phyloP scores from a whole-genome alignment of 2,797 vertebrate species.

The Macropus fuliginosus region DNA sequence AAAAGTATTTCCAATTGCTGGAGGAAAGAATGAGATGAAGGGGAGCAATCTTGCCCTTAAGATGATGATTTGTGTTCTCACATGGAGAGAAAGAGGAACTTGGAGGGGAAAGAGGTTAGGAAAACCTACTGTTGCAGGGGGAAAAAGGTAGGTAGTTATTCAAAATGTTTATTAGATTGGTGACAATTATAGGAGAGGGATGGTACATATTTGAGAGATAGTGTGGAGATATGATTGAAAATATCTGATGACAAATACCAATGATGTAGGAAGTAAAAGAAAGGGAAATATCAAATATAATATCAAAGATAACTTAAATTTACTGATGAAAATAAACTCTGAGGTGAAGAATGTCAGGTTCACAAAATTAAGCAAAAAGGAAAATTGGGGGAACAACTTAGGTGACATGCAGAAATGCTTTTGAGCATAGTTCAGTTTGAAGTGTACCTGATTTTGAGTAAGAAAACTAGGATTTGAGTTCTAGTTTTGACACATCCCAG shows the following conservation, averaged over 20 bases:
- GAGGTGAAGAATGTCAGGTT: neutral
- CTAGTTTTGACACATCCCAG: neutral
- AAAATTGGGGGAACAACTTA: neutral
- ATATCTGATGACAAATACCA: neutral
- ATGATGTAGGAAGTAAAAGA: neutral
- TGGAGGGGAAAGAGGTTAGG: neutral
- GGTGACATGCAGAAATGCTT: neutral
- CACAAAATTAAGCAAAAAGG: neutral
- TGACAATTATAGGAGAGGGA: neutral
- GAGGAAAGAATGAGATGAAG: neutral
- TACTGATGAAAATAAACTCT: neutral
- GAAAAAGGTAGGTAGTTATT: neutral
- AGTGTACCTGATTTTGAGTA: neutral
- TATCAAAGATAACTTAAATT: neutral
- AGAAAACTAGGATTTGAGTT: neutral
- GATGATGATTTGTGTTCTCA: neutral
- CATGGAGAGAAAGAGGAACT: neutral
- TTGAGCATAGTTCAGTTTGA: neutral
- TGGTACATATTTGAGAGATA: neutral
- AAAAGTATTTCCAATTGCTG: no score
- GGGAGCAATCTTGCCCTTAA: neutral
- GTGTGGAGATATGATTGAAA: neutral
- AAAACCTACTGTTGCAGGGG: neutral
- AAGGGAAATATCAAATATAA: neutral
- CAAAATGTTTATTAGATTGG: neutral